Percentiles rank a stretch among this genome's conserved stretches.
Evolutionary conservation across 2,113 vertebrate genomes (phyloP).

Genomic region (Notarius lentiginosus): DNA sequence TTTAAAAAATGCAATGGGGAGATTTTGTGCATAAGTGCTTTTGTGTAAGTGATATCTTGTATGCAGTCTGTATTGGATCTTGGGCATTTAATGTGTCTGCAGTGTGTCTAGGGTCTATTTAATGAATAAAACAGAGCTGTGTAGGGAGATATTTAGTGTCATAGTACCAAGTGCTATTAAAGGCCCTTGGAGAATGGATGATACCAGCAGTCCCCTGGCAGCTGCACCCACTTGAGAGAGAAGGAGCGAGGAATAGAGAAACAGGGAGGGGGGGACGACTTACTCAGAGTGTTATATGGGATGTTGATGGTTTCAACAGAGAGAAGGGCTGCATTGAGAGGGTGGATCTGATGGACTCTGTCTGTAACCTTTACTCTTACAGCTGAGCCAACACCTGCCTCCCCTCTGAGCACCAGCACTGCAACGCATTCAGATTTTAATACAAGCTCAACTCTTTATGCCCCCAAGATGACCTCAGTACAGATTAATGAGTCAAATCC

Average conservation of each 20-base stretch:
- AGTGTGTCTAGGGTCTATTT: constrained; percentile 47
- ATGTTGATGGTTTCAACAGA: constrained; percentile 28
- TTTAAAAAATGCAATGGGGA: constrained; percentile 16
- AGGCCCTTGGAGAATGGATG: constrained; percentile 51
- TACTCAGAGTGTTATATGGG: constrained; percentile 60
- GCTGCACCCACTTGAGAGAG: constrained; percentile 48
- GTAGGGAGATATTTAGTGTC: constrained; percentile 51
- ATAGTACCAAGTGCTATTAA: constrained; percentile 58
- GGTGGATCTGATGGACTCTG: constrained; percentile 43
- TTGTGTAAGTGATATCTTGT: constrained; percentile 34
- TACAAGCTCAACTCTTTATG: constrained; percentile 40
- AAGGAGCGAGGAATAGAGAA: constrained; percentile 48
- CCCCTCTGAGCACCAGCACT: constrained; percentile 63
- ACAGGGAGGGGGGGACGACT: constrained; percentile 60
- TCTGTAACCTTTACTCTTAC: constrained; percentile 79
- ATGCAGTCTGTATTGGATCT: constrained; percentile 38
- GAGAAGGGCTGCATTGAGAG: constrained; percentile 33
- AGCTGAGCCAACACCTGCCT: constrained; percentile 78
- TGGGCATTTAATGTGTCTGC: constrained; percentile 41
- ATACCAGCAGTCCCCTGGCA: constrained; percentile 50
- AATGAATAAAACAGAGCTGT: constrained; percentile 49
- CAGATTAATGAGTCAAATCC: neutral
- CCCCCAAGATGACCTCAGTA: neutral
- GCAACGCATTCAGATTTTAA: constrained; percentile 33
- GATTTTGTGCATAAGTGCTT: constrained; percentile 38